Percentiles rank a stretch among this genome's conserved stretches.
Conservation (phyloP, 2,113 vertebrate genomes). For the Xiphophorus hellerii region DNA sequence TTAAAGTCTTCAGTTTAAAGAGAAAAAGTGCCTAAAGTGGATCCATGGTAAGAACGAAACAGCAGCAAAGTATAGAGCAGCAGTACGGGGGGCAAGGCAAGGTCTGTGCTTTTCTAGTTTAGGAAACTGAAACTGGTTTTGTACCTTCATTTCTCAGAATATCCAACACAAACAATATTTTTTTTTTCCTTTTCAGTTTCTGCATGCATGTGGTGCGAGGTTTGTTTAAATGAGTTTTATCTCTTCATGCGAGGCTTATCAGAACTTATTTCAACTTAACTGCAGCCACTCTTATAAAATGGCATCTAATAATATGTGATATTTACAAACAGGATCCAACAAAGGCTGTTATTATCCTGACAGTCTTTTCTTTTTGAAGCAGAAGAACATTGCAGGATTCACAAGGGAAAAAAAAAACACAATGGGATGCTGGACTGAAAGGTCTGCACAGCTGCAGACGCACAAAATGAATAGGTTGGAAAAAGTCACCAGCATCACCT, state of each 20-base stretch:
- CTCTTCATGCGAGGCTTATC: slow-evolving; percentile 70
- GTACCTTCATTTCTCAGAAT: slow-evolving; percentile 36
- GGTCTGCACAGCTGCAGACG: slow-evolving; percentile 57
- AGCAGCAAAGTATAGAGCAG: slow-evolving; percentile 5
- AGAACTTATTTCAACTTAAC: slow-evolving; percentile 69
- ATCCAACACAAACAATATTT: neutral
- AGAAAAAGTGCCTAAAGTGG: neutral
- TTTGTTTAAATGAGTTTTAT: slow-evolving; percentile 75
- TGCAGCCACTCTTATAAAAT: slow-evolving; percentile 68
- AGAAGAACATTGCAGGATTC: slow-evolving; percentile 59
- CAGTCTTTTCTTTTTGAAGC: slow-evolving; percentile 25
- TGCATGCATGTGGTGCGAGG: neutral
- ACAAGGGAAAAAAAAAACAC: slow-evolving; percentile 56
- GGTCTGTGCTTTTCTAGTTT: slow-evolving; percentile 55
- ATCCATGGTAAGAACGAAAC: slow-evolving; percentile 24
- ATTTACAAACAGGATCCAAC: slow-evolving; percentile 72
- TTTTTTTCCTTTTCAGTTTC: slow-evolving; percentile 36
- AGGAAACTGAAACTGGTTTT: slow-evolving; percentile 55
- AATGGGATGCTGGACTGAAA: slow-evolving; percentile 60
- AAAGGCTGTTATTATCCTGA: slow-evolving; percentile 65
- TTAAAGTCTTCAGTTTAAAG: slow-evolving; percentile 30
- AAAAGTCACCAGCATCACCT: slow-evolving; percentile 59
- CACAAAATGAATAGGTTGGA: slow-evolving; percentile 56
- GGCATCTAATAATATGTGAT: slow-evolving; percentile 74
- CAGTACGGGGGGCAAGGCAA: slow-evolving; percentile 35